Base-by-base conservation (phyloP, 2,888 invertebrate species). In the Lacanobia wlatinum region DNA sequence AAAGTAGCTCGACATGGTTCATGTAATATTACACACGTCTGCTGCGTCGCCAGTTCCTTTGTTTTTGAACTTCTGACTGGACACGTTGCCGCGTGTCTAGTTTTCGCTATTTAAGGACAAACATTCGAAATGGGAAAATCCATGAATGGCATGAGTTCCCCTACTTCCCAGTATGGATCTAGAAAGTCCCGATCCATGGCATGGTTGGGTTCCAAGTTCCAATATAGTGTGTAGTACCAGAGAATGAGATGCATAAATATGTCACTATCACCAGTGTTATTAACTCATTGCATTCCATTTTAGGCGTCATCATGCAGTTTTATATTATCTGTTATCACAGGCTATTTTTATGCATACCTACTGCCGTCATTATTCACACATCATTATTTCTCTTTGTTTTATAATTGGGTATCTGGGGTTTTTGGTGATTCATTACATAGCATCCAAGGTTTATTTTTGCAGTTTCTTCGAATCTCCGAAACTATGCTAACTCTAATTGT, bases 311-410 rank as follows among this genome's bases (percentile, higher is more conserved):
- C 16, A 12, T 61, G 16, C 23, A 55, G 28, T 63, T 77, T 68
- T 60, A 21, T 16, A 46, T 65, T 43, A 65, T 65, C 50, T 18
- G 12, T 56, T 68, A 78, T 56, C 79, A 56, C 79, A 12, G 38
- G 60, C 50, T 79, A 68, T 63, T 73, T 73, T 67, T 63, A 62
- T 55, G 28, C 55, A 48, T 43, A 62, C 34, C 34, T 34, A 34
- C 23, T 58, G n/a, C 38, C 34, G 28, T 6, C 18, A 66, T 78
- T 56, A 61, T 61, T 52, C 38, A 46, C 10, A 50, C 34, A 52
- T 59, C 10, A 40, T 46, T 65, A 59, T 28, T 55, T 52, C 14
- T 23, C 6, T 14, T 28, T 18, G 43, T 18, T 48, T 8, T 8
- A 48, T 48, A 18, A 7, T 18, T 48, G 1, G 1, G 2, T 34